These are phyloP conservation scores for Dromiciops gliroides DNA, from an alignment of 2,113 vertebrate genomes.

Conservation along the genomic window DNA sequence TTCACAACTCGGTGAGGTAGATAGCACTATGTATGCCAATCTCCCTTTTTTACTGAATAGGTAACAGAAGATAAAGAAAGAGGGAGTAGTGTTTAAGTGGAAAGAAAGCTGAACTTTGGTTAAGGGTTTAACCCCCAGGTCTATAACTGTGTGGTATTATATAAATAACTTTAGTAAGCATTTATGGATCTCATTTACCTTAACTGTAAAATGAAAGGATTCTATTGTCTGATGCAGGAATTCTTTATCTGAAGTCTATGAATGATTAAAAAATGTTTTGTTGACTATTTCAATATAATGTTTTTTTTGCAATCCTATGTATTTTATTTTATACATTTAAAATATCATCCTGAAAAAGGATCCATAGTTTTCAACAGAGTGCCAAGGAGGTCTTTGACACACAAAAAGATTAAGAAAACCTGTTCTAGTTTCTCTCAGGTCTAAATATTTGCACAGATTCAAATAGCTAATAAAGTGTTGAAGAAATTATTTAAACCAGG, in stretches of 20 bases:
- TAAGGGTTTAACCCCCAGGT: background rate
- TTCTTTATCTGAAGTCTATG: background rate
- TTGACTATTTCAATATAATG: too few relatives aligned
- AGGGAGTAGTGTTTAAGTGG: background rate
- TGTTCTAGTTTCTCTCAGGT: background rate
- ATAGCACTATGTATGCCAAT: background rate
- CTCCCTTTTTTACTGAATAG: background rate
- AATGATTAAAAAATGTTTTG: too few relatives aligned
- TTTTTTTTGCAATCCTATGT: background rate
- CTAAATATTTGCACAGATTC: background rate
- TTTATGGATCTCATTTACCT: background rate
- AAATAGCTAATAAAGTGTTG: background rate
- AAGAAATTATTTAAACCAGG: background rate
- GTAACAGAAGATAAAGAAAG: background rate
- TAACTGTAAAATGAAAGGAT: background rate
- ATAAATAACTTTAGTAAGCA: background rate
- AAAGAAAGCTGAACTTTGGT: background rate
- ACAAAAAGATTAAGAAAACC: background rate
- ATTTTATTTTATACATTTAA: background rate
- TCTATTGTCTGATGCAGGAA: background rate
- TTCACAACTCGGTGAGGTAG: background rate
- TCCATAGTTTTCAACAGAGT: background rate
- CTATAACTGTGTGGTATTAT: background rate
- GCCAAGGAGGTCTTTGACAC: background rate
- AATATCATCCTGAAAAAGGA: background rate